Base-by-base conservation (phyloP, 2,113 vertebrate genomes). In the Anarhynchus alexandrinus region DNA sequence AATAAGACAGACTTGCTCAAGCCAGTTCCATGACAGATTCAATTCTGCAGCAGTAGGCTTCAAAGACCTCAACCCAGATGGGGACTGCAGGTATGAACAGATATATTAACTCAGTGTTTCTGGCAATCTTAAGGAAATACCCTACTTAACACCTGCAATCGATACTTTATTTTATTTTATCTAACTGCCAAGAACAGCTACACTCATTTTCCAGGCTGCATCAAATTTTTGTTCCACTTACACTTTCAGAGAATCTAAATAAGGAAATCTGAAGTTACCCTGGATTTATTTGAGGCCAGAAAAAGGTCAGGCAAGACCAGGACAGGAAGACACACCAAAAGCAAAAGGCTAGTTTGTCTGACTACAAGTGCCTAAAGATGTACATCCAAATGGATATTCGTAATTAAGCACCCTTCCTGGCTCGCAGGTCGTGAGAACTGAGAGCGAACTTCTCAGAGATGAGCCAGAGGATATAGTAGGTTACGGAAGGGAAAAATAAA, bases 21-120 rank as follows among this genome's bases (percentile, higher is more conserved):
- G 51, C 1, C 3, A 49, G 15, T n/a, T 81, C 36, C 32, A 34
- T 0, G 4, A 42, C 12, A 79, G 17, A 32, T 36, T 67, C 0
- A 29, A 42, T 88, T 88, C n/a, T 69, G 10, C 52, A 51, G 42
- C 38, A 7, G 9, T 19, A 36, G 10, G 25, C 21, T 88, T 22
- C 30, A 47, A 69, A 66, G 66, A 66, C 23, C 23, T n/a, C 32
- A 65, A 14, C 8, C 40, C 45, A 54, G 14, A 14, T 7, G 9
- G 43, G 7, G 14, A 26, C 32, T 57, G 12, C 6, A 74, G 43
- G 23, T 73, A 36, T 20, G 51, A 54, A 36, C 8, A 55, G 5
- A 27, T 32, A 26, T 1, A 25, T 22, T 26, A 55, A 69, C 25
- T 27, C 26, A 21, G 4, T 23, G 22, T 38, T 17, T 70, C 32